Conservation (phyloP, 2,797 vertebrate species). For the Vultur gryphus region DNA sequence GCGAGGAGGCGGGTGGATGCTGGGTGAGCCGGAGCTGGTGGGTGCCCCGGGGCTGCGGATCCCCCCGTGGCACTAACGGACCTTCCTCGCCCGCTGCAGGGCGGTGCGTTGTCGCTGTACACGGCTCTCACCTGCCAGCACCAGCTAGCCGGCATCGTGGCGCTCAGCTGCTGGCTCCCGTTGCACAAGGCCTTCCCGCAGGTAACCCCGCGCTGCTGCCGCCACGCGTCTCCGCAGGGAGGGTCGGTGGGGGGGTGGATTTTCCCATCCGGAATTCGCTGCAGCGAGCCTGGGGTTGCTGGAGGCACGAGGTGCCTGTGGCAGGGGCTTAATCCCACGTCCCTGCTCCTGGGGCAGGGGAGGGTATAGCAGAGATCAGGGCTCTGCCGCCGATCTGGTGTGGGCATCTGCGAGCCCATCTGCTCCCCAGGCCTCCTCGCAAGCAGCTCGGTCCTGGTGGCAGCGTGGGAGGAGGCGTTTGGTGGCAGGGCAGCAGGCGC, state of each 20-base stretch:
- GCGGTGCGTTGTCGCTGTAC: constrained; percentile 94
- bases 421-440: neutral
- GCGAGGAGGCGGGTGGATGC: neutral
- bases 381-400: neutral
- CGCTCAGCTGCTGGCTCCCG: constrained; percentile 96
- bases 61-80: neutral
- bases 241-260: fast-evolving
- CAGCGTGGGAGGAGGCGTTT: neutral
- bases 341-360: neutral
- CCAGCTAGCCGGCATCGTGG: constrained; percentile 92
- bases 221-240: fast-evolving
- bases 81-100: constrained; percentile 67
- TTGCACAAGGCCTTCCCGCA: constrained; percentile 92
- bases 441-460: neutral
- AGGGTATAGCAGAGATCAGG: neutral
- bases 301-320: no score
- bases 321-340: neutral
- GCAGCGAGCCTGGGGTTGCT: neutral
- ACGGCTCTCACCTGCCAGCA: constrained; percentile 94
- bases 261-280: fast-evolving
- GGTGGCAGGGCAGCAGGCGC: neutral
- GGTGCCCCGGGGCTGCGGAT: neutral
- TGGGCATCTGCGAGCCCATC: neutral
- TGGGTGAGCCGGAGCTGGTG: neutral
- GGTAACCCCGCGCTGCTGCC: constrained; percentile 58